These are phyloP conservation scores for Isichthys henryi DNA, from an alignment of 2,113 vertebrate genomes.

Conservation along the genomic window DNA sequence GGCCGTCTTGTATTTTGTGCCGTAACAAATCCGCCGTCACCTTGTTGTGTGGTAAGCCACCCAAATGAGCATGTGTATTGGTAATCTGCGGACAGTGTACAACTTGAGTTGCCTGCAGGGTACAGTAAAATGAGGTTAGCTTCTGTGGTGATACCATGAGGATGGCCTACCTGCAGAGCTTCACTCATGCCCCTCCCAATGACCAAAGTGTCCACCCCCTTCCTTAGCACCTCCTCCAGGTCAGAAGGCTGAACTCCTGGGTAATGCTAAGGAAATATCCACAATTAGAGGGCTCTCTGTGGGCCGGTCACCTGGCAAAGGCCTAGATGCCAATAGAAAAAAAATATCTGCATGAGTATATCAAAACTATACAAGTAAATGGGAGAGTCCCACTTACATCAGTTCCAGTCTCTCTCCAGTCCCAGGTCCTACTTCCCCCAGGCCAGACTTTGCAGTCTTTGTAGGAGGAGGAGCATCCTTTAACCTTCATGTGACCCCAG, in stretches of 20 bases:
- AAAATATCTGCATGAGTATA: not conserved
- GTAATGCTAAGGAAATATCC: conserved; percentile 65
- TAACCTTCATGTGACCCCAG: conserved; percentile 90
- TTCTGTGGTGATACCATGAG: not conserved
- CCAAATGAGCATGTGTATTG: not conserved
- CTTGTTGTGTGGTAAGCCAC: not conserved
- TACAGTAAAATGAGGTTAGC: not conserved
- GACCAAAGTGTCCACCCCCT: conserved; percentile 71
- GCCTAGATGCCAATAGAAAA: not conserved
- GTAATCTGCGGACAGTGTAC: not conserved
- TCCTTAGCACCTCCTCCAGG: conserved; percentile 80
- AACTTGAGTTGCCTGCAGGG: not conserved
- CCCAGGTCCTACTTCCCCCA: conserved; percentile 86
- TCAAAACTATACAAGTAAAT: not conserved
- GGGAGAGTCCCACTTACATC: conserved; percentile 57
- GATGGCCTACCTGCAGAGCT: conserved; percentile 75
- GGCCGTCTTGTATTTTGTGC: not conserved
- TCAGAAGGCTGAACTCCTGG: conserved; percentile 91
- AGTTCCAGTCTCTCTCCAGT: conserved; percentile 94
- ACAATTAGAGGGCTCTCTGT: not conserved
- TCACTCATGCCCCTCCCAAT: conserved; percentile 91
- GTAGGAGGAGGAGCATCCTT: conserved; percentile 70
- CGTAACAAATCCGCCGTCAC: not conserved
- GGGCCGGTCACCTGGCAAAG: not conserved
- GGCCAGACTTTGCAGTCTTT: conserved; percentile 99